Evolutionary conservation across 2,113 vertebrate genomes (phyloP), one percentile per base, ranked within the genome.

Genomic region (Bombycilla garrulus): DNA sequence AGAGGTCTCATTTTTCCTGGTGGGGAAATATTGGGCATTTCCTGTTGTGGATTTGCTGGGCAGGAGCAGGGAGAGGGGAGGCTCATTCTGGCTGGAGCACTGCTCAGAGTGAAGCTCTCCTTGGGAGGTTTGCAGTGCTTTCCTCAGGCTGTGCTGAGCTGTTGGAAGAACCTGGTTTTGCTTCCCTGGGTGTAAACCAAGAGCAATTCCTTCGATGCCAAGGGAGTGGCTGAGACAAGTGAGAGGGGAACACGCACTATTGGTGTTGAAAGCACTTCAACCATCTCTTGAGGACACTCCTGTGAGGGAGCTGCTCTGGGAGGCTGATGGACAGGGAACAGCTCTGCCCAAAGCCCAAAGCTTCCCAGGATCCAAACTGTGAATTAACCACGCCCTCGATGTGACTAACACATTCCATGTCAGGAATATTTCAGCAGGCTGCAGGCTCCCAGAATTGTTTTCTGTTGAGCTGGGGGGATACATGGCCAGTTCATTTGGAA

Each of bases 201-300:
- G 72, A 87, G 24, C 62, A 80, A 88, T 93, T 92, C 88, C 71
- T 94, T 80, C 6, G 6, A 44, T 90, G 82, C 64, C 72, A 58
- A 33, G 62, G 70, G 47, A 93, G 74, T 71, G 67, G 56, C 58
- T 17, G 38, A 57, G 44, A n/a, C 66, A 77, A 93, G 42, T 42
- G 85, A 88, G 92, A 93, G 64, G 36, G 20, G 64, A 96, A 12
- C 81, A 26, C 1, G 11, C 71, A 31, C 71, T 88, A 10, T 51
- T 80, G 85, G 38, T 80, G 62, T 64, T 88, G 95, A 92, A 94
- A 92, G 71, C 58, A 83, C 81, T 93, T 90, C 33, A 90, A 90
- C 50, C 71, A 80, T 88, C 85, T 94, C 94, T 64, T 20, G 94
- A 90, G 94, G 81, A 45, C 74, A 44, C 58, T 90, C 47, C 58